Evolutionary conservation across 2,888 invertebrate genomes (phyloP).

Genomic region (Thumatha senex): DNA sequence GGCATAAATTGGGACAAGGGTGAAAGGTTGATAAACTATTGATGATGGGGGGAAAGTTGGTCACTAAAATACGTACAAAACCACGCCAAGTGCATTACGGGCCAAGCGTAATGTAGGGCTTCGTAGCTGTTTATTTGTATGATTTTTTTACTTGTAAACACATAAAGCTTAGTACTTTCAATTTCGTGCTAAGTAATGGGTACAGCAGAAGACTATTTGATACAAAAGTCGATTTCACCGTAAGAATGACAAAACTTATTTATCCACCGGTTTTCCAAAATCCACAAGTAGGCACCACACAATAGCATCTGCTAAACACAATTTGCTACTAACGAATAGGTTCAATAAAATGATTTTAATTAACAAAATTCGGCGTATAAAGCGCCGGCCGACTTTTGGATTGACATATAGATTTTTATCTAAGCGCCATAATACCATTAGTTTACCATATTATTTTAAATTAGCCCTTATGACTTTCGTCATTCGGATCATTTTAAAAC

Average conservation of each 20-base stretch:
- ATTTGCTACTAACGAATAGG: slow-evolving; percentile 34
- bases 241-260: background rate
- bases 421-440: slow-evolving; percentile 6
- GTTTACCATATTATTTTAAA: background rate
- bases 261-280: background rate
- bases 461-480: fast-evolving
- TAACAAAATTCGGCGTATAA: slow-evolving; percentile 28
- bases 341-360: slow-evolving; percentile 36
- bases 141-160: too few species aligned
- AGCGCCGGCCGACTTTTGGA: slow-evolving; percentile 22
- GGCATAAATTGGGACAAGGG: too few species aligned
- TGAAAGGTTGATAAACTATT: too few species aligned
- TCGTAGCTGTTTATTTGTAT: too few species aligned
- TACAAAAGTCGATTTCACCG: too few species aligned
- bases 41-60: too few species aligned
- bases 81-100: too few species aligned
- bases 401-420: slow-evolving; percentile 37
- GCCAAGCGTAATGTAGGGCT: too few species aligned
- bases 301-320: slow-evolving; percentile 27
- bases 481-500: background rate
- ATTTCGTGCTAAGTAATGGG: too few species aligned
- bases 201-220: too few species aligned
- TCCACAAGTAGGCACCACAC: slow-evolving; percentile 2
- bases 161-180: too few species aligned
- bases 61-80: too few species aligned